Percentiles rank a stretch among this genome's conserved stretches.
Conservation (phyloP, 1,140 invertebrate species). For the Brachystomella parvula region DNA sequence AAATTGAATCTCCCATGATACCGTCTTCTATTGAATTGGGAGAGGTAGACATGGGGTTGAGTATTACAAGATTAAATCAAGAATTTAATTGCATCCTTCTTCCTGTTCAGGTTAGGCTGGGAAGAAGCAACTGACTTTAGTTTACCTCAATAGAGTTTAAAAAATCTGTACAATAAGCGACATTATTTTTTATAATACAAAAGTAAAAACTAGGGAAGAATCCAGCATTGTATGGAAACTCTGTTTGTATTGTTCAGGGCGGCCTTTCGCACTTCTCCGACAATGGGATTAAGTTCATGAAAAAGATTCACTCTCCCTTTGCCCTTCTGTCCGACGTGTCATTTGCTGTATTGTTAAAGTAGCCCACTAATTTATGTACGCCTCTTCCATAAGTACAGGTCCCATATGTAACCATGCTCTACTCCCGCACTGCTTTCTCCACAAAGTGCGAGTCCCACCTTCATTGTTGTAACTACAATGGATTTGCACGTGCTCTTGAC, state of each 20-base stretch:
- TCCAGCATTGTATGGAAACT: too few relatives aligned
- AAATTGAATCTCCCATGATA: too few relatives aligned
- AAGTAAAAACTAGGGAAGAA: background rate
- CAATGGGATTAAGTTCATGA: conserved; percentile 27
- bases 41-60: too few relatives aligned
- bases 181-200: too few relatives aligned
- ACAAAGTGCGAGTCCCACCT: background rate
- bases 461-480: background rate
- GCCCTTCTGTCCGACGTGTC: background rate
- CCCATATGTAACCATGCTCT: background rate
- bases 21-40: too few relatives aligned
- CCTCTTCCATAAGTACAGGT: conserved; percentile 9
- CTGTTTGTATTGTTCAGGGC: background rate
- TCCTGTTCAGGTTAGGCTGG: too few relatives aligned
- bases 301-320: background rate
- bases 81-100: too few relatives aligned
- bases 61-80: too few relatives aligned
- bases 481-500: background rate
- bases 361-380: conserved; percentile 26
- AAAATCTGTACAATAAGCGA: too few relatives aligned
- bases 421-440: background rate
- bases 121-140: too few relatives aligned
- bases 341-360: conserved; percentile 1
- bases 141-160: too few relatives aligned
- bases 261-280: conserved; percentile 23